phyloP scores from a whole-genome alignment of 2,888 invertebrate species.

The Urechis unicinctus region DNA sequence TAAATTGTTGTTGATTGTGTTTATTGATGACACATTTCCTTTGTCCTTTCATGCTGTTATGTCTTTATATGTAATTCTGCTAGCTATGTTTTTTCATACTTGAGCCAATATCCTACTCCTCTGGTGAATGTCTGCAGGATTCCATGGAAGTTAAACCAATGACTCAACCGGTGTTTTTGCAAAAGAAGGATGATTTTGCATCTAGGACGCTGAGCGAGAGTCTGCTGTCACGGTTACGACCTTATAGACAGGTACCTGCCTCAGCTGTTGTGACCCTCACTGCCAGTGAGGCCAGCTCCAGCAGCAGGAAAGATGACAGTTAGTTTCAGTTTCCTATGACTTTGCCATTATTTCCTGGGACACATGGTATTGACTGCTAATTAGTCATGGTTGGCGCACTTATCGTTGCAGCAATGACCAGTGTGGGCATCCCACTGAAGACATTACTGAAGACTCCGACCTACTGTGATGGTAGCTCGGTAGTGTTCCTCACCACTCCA shows the following conservation, averaged over 20 bases:
- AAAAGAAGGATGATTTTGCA: slow-evolving; percentile 37
- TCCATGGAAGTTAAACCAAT: neutral
- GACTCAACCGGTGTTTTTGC: slow-evolving; percentile 26
- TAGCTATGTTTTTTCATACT: no score
- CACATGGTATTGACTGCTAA: no score
- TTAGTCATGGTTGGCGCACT: no score
- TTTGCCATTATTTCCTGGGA: no score
- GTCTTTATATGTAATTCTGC: no score
- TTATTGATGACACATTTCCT: no score
- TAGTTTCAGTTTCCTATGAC: slow-evolving; percentile 3
- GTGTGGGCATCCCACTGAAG: slow-evolving; percentile 23
- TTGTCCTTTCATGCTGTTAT: no score
- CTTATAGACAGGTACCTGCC: slow-evolving; percentile 36
- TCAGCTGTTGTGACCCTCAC: slow-evolving; percentile 41
- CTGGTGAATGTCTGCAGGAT: neutral
- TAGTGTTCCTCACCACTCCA: slow-evolving; percentile 36
- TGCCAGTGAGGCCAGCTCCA: slow-evolving; percentile 28
- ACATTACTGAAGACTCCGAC: slow-evolving; percentile 36
- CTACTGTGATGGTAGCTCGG: slow-evolving; percentile 41
- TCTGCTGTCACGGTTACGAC: slow-evolving; percentile 39
- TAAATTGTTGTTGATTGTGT: no score
- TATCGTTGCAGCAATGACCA: neutral
- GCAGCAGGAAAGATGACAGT: slow-evolving; percentile 33
- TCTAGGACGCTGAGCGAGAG: slow-evolving; percentile 42
- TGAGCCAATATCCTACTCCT: no score